These are phyloP conservation scores for Agrochola macilenta DNA, from an alignment of 2,888 invertebrate species.

Conservation along the genomic window DNA sequence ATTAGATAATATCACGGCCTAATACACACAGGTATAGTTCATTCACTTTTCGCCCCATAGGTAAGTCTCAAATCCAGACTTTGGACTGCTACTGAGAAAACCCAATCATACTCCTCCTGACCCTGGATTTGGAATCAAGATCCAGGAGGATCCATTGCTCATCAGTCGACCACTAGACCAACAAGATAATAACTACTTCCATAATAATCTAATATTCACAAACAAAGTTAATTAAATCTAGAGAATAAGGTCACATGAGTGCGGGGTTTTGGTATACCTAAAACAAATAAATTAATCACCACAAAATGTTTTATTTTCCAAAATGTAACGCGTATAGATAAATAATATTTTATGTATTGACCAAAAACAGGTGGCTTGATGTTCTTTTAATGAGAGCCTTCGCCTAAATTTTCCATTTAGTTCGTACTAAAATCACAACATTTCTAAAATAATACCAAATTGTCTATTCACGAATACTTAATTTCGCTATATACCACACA, in stretches of 20 bases:
- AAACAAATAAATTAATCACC: not conserved
- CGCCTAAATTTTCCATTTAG: not conserved
- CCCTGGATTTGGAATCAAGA: not conserved
- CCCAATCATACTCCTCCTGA: not conserved
- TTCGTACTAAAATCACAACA: not conserved
- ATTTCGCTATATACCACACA: slow-evolving; percentile 7
- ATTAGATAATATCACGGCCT: not conserved
- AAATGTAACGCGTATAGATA: not conserved
- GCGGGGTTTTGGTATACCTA: not conserved
- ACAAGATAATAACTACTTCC: not conserved
- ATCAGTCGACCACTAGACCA: not conserved
- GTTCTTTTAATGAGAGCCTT: not conserved
- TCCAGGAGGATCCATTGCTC: not conserved
- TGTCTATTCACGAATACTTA: slow-evolving; percentile 9
- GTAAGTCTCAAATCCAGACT: not conserved
- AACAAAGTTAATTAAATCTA: too few species aligned
- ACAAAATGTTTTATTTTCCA: not conserved
- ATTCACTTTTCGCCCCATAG: not conserved
- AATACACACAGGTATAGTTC: not conserved
- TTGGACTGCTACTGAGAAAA: not conserved
- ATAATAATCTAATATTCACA: not conserved
- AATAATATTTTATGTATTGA: not conserved
- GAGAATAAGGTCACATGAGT: not conserved
- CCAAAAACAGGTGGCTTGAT: not conserved
- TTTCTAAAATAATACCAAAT: slow-evolving; percentile 4